phyloP scores from a whole-genome alignment of 2,113 vertebrate species.

The Hoplias malabaricus region DNA sequence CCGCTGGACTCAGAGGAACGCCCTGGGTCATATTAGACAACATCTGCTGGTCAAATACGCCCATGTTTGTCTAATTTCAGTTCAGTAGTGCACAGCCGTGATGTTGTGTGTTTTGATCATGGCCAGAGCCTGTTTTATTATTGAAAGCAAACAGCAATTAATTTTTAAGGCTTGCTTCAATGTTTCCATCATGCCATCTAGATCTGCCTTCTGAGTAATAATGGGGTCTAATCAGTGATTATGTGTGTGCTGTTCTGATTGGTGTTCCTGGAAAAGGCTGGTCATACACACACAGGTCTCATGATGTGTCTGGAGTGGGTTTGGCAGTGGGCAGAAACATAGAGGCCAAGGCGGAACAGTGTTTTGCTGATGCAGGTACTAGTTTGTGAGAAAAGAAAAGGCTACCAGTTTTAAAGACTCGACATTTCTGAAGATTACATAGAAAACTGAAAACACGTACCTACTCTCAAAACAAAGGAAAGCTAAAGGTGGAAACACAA shows the following conservation, averaged over 20 bases:
- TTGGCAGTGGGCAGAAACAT: not conserved
- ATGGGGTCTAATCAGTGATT: slow-evolving; percentile 19
- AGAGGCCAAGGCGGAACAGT: not conserved
- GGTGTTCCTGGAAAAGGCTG: slow-evolving; percentile 13
- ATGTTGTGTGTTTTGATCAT: not conserved
- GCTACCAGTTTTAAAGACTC: no score
- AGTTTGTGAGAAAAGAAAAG: no score
- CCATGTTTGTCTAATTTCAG: not conserved
- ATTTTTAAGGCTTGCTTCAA: slow-evolving; percentile 21
- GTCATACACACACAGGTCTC: not conserved
- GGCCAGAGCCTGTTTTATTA: not conserved
- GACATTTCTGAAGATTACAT: no score
- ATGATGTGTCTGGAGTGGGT: not conserved
- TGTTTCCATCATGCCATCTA: slow-evolving; percentile 29
- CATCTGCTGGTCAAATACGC: not conserved
- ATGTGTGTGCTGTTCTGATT: slow-evolving; percentile 6
- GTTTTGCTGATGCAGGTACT: no score
- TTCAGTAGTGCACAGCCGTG: not conserved
- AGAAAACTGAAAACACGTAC: no score
- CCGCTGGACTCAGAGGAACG: no score
- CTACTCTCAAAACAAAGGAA: no score
- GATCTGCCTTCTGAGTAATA: slow-evolving; percentile 4
- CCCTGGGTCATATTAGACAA: not conserved
- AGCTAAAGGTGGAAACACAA: no score
- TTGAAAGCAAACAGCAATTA: slow-evolving; percentile 24